Evolutionary conservation across 2,888 invertebrate species (phyloP), one percentile per base, ranked within the genome.

Genomic region (Caenorhabditis panamensis): DNA sequence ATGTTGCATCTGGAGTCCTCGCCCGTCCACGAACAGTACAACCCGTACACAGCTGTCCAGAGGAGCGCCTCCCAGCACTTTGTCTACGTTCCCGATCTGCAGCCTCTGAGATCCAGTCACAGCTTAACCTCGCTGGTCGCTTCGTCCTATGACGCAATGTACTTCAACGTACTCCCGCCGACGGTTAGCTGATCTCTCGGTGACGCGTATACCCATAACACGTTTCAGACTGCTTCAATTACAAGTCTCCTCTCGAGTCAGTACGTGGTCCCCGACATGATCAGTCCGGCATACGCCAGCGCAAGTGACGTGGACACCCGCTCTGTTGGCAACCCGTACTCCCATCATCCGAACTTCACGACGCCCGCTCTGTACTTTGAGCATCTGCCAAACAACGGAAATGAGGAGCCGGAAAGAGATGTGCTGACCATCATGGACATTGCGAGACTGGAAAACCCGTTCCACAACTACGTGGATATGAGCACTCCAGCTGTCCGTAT

Each of bases 271-370:
- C n/a, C n/a, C n/a, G n/a, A n/a, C n/a, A n/a, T n/a, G n/a, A n/a
- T n/a, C n/a, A n/a, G n/a, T n/a, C n/a, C n/a, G n/a, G n/a, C n/a
- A n/a, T n/a, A n/a, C n/a, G n/a, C n/a, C 9, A 59, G 28, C 4
- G 26, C 49, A 20, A 51, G 53, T 16, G 79, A 67, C 22, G 61
- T 51, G 11, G 75, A 75, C 54, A 63, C 47, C 8, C 61, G 63
- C 0, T 69, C 79, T 28, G 63, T 31, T 20, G 79, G 79, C 6
- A 79, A 79, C 69, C 79, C 79, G 0, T 79, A 79, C 54, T 62
- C 68, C 4, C 68, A 79, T 41, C 79, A 79, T 37, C 62, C 68
- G 0, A 75, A 73, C 44, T 79, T 51, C 41, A 64, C 73, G 8
- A 79, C 73, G 2, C 79, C 79, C 2, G 73, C 79, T 6, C 64